A percentile compares a stretch with the other conserved stretches of the same genome.
phyloP scores from a whole-genome alignment of 2,113 vertebrate species.

The Myiozetetes cayanensis region DNA sequence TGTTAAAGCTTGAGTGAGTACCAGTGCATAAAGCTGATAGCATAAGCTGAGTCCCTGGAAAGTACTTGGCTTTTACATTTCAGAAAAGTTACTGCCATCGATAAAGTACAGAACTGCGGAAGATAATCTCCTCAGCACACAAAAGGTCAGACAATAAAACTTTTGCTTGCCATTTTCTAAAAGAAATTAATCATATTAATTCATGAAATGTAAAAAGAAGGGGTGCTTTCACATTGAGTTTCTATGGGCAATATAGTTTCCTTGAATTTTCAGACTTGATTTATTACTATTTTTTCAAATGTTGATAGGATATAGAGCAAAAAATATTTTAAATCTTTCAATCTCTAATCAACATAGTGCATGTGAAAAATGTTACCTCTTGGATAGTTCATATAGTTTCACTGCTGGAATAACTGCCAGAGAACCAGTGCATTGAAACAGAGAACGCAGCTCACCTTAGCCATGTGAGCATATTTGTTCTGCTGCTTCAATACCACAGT shows the following conservation, averaged over 20 bases:
- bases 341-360: neutral
- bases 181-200: neutral
- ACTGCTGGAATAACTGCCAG: neutral
- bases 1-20: constrained; percentile 10
- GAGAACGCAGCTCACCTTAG: neutral
- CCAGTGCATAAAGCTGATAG: constrained; percentile 24
- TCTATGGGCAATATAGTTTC: neutral
- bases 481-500: neutral
- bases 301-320: neutral
- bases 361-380: neutral
- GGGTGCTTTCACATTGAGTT: neutral
- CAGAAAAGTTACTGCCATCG: neutral
- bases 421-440: neutral
- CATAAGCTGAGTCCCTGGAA: neutral
- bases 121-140: neutral
- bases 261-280: neutral
- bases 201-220: neutral
- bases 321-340: neutral
- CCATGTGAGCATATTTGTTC: neutral
- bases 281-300: neutral
- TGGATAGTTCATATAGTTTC: neutral
- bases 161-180: constrained; percentile 7
- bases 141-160: constrained; percentile 58
- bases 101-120: neutral
- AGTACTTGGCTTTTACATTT: neutral